phyloP scores from a whole-genome alignment of 2,113 vertebrate genomes.

The Hippocampus comes region DNA sequence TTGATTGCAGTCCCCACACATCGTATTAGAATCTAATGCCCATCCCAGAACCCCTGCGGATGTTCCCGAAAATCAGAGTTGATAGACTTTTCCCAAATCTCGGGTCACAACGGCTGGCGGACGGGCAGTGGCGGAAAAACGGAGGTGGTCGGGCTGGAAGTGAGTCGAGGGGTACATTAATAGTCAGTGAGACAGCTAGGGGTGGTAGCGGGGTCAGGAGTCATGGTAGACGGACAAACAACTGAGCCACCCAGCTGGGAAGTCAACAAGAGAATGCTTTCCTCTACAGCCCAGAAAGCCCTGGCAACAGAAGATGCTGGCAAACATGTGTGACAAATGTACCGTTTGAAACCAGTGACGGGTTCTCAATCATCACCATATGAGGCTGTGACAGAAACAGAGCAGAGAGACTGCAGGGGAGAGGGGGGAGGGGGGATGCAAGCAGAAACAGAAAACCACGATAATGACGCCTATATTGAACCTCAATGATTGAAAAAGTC shows the following conservation, averaged over 20 bases:
- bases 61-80: slow-evolving; percentile 3
- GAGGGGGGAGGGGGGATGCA: not conserved
- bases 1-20: not conserved
- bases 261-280: slow-evolving; percentile 62
- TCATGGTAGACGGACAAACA: slow-evolving; percentile 56
- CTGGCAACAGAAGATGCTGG: slow-evolving; percentile 56
- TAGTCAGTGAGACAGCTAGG: slow-evolving; percentile 25
- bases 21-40: slow-evolving; percentile 9
- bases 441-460: slow-evolving; percentile 7
- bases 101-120: slow-evolving; percentile 20
- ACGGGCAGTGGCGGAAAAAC: not conserved
- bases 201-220: slow-evolving; percentile 53
- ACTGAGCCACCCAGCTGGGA: slow-evolving; percentile 60
- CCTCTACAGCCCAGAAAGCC: slow-evolving; percentile 25
- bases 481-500: slow-evolving; percentile 1
- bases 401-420: slow-evolving; percentile 19
- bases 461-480: slow-evolving; percentile 16
- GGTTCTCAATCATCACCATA: slow-evolving; percentile 56
- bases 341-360: slow-evolving; percentile 53
- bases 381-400: slow-evolving; percentile 49
- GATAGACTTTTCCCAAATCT: slow-evolving; percentile 10
- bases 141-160: not conserved
- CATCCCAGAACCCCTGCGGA: slow-evolving; percentile 14
- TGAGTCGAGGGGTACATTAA: slow-evolving; percentile 44
- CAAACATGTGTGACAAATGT: slow-evolving; percentile 72